Evolutionary conservation across 1,140 invertebrate genomes (phyloP).

Genomic region (Aphidius gifuensis): DNA sequence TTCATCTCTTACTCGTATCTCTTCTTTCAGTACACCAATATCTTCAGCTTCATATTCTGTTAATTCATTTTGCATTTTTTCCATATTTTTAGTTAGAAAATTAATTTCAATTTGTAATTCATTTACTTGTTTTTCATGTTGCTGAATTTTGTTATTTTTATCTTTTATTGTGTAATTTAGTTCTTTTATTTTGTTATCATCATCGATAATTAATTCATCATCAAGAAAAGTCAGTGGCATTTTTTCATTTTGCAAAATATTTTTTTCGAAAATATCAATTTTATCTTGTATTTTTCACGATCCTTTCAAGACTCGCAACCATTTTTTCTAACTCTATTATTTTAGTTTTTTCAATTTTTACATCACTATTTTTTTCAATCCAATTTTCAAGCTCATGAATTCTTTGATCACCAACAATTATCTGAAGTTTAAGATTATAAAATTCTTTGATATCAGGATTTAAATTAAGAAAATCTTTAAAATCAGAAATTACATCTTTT

Average conservation of each 20-base stretch:
- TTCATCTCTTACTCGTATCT: slow-evolving; percentile 40
- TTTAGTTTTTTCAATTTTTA: slow-evolving; percentile 40
- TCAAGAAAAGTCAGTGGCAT: not conserved
- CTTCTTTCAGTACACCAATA: slow-evolving; percentile 38
- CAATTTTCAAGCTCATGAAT: slow-evolving; percentile 43
- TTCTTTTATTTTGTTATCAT: slow-evolving; percentile 43
- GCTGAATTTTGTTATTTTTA: slow-evolving; percentile 41
- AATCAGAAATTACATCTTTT: slow-evolving; percentile 57
- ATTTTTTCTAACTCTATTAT: slow-evolving; percentile 46
- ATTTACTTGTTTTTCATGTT: slow-evolving; percentile 36
- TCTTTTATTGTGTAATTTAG: slow-evolving; percentile 40
- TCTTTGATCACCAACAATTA: slow-evolving; percentile 29
- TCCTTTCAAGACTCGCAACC: slow-evolving; percentile 46
- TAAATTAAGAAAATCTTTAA: slow-evolving; percentile 37
- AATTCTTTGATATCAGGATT: slow-evolving; percentile 48
- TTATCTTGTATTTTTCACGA: slow-evolving; percentile 41
- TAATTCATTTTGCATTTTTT: slow-evolving; percentile 31
- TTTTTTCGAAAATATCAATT: slow-evolving; percentile 31
- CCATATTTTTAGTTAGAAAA: slow-evolving; percentile 32
- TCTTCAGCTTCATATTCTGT: slow-evolving; percentile 35
- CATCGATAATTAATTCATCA: slow-evolving; percentile 27
- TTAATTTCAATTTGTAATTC: slow-evolving; percentile 36
- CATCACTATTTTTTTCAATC: slow-evolving; percentile 38
- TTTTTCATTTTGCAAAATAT: slow-evolving; percentile 21
- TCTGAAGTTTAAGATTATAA: slow-evolving; percentile 37